Base-by-base conservation (phyloP, 2,888 invertebrate species). In the Hesperia comma region DNA sequence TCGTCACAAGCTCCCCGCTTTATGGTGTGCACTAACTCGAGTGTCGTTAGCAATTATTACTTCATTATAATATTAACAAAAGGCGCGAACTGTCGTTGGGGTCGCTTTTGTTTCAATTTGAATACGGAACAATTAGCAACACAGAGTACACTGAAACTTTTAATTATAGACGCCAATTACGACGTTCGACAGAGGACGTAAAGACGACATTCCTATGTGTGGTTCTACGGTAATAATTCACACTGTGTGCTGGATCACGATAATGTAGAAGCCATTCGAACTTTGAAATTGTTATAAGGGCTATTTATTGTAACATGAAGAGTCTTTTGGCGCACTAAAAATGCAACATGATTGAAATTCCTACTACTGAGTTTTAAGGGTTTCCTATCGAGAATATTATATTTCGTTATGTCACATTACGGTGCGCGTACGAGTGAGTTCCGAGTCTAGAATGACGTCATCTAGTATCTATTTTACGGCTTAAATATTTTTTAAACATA, bases 61-160 rank as follows among this genome's bases (percentile, higher is more conserved):
- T 88, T 84, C 81, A 88, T 88, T 87, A 88, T 85, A 82, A 83
- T 80, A 81, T 83, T 85, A 85, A 90, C 87, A 89, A 90, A 66
- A 86, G 85, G 84, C 84, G 81, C 81, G 79, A 82, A 84, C 76
- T 77, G 75, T 80, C 76, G 82, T 78, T 79, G 81, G 86, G 90
- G 80, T 74, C 74, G 80, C 87, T 79, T 81, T 92, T 92, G 91
- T 91, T 91, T 92, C 89, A 88, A 85, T 82, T 80, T 84, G 79
- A 82, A 87, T 85, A 79, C 81, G 79, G 63, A 70, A 68, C 69
- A 70, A 69, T 71, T 68, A 67, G 54, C 61, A 67, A 68, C 68
- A 62, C 55, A 63, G 57, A 49, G 60, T 57, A 46, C 66, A 64
- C 33, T 58, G 58, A 58, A 61, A 37, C 41, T 61, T 63, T 67